phyloP scores from a whole-genome alignment of 2,888 invertebrate species.

The Baccha elongata region DNA sequence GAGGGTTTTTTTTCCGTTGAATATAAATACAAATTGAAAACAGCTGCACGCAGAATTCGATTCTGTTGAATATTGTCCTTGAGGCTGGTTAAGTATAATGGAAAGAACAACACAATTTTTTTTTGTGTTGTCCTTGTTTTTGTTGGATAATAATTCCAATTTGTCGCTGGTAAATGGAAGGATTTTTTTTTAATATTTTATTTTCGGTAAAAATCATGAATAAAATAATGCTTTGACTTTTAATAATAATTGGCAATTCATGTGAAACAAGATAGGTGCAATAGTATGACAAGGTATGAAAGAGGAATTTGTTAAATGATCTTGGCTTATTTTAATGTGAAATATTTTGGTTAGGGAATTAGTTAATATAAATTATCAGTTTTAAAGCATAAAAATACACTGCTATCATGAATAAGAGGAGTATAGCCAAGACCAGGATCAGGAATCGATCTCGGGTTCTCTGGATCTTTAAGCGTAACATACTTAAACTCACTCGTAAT shows the following conservation, averaged over 20 bases:
- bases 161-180: conserved; percentile 54
- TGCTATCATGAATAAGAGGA: no score
- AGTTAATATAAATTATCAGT: no score
- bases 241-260: conserved; percentile 46
- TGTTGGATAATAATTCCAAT: conserved; percentile 66
- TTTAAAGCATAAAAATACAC: no score
- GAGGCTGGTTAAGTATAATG: conserved; percentile 18
- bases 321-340: conserved; percentile 7
- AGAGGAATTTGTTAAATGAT: background rate
- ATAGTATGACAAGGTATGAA: background rate
- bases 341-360: no score
- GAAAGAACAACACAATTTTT: conserved; percentile 30
- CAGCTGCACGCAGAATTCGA: conserved; percentile 68
- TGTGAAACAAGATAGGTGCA: conserved; percentile 30
- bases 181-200: conserved; percentile 11
- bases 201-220: conserved; percentile 40
- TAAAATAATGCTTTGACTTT: conserved; percentile 53
- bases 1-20: conserved; percentile 1
- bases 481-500: no score
- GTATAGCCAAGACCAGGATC: no score
- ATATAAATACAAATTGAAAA: conserved; percentile 66
- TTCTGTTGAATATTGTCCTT: conserved; percentile 68
- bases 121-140: conserved; percentile 1
- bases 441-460: no score
- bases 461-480: no score